A percentile compares a stretch with the other conserved stretches of the same genome.
Evolutionary conservation across 2,888 invertebrate genomes (phyloP).

Genomic region (Microplitis deprimator): DNA sequence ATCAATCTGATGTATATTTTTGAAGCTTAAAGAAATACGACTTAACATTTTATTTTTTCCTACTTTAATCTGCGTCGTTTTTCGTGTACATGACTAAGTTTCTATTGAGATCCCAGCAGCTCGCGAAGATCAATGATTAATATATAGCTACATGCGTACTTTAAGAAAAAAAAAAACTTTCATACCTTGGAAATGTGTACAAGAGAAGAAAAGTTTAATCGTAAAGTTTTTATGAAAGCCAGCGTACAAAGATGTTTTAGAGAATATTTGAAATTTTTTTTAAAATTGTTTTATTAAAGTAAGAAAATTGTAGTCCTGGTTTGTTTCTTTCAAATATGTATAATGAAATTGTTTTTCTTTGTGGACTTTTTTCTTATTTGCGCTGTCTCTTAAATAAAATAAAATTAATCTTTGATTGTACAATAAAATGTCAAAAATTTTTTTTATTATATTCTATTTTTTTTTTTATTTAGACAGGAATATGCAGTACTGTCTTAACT

Average conservation of each 20-base stretch:
- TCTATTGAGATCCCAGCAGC: slow-evolving; percentile 36
- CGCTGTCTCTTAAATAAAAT: background rate
- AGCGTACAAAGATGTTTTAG: background rate
- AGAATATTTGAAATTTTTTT: slow-evolving; percentile 29
- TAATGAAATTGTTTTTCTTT: slow-evolving; percentile 10
- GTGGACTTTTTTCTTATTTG: background rate
- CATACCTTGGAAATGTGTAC: background rate
- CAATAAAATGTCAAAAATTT: background rate
- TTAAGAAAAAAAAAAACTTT: slow-evolving; percentile 6
- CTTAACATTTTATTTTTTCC: slow-evolving; percentile 8
- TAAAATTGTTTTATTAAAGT: slow-evolving; percentile 27
- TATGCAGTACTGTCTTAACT: background rate
- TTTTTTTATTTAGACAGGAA: background rate
- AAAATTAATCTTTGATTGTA: background rate
- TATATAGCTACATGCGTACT: slow-evolving; percentile 45
- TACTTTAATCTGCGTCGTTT: slow-evolving; percentile 17
- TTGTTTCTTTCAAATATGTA: slow-evolving; percentile 4
- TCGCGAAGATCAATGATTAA: slow-evolving; percentile 49
- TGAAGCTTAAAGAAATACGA: background rate
- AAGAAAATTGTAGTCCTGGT: slow-evolving; percentile 3
- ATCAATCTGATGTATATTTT: background rate
- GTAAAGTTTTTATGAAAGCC: slow-evolving; percentile 26
- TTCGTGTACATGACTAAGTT: slow-evolving; percentile 34
- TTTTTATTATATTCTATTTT: background rate
- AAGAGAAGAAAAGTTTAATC: slow-evolving; percentile 22